These are phyloP conservation scores for Malacoraja senta DNA, from an alignment of 2,797 vertebrate species.

Conservation along the genomic window DNA sequence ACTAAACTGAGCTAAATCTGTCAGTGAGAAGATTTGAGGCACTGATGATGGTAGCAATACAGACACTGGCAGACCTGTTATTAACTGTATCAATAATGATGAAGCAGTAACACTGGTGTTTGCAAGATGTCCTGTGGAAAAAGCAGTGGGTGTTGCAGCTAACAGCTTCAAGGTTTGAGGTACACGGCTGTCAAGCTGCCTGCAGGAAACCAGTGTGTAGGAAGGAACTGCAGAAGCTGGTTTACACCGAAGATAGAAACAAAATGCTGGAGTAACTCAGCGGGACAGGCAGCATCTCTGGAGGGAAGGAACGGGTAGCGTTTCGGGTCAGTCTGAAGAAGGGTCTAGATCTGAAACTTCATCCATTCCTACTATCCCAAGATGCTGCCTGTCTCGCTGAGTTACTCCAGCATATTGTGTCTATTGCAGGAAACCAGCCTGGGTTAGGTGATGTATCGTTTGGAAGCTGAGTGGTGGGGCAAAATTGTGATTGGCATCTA, in stretches of 20 bases:
- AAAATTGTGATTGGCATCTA: slow-evolving; percentile 15
- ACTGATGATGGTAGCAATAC: too few relatives aligned
- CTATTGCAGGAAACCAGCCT: background rate
- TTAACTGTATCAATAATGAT: slow-evolving; percentile 29
- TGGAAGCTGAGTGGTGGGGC: slow-evolving; percentile 20
- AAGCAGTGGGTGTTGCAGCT: slow-evolving; percentile 19
- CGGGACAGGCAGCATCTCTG: too few relatives aligned
- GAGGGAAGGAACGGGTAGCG: too few relatives aligned
- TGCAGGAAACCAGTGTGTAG: background rate
- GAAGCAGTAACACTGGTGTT: background rate
- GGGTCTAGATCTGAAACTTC: too few relatives aligned
- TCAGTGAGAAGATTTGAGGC: background rate
- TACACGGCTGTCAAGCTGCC: background rate
- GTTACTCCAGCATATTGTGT: too few relatives aligned
- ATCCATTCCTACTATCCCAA: too few relatives aligned
- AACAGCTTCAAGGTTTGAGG: background rate
- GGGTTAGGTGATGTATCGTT: slow-evolving; percentile 2
- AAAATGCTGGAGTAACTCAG: too few relatives aligned
- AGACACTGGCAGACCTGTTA: slow-evolving; percentile 1
- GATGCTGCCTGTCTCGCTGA: too few relatives aligned
- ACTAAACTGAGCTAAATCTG: too few relatives aligned
- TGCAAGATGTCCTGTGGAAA: slow-evolving; percentile 20
- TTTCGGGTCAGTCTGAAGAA: too few relatives aligned
- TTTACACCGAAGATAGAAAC: too few relatives aligned
- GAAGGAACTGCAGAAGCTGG: too few relatives aligned